These are phyloP conservation scores for Chionomys nivalis DNA, from an alignment of 2,113 vertebrate species.

Conservation along the genomic window DNA sequence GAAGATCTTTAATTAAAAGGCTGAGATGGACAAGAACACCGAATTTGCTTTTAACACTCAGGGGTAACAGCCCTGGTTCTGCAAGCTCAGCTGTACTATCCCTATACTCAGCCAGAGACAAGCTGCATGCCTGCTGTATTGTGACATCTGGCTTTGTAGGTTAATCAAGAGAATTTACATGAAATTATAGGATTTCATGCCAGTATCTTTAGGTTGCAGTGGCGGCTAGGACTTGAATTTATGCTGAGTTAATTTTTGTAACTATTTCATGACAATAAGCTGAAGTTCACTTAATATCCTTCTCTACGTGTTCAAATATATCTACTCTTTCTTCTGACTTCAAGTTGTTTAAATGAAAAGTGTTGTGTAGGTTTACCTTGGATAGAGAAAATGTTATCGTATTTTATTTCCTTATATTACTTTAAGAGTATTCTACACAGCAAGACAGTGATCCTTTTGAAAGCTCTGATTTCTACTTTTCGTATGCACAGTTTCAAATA, in stretches of 20 bases:
- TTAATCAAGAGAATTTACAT: conserved; percentile 12
- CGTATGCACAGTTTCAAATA: conserved; percentile 31
- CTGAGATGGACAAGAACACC: not conserved
- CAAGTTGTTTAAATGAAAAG: not conserved
- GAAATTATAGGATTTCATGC: not conserved
- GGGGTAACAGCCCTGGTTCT: not conserved
- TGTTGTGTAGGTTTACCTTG: not conserved
- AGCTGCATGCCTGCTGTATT: not conserved
- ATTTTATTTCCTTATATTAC: not conserved
- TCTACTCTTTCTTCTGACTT: conserved; percentile 2
- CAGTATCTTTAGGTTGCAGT: not conserved
- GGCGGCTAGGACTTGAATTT: not conserved
- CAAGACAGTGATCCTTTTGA: not conserved
- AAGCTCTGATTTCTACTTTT: conserved; percentile 33
- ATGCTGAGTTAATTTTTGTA: not conserved
- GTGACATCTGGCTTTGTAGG: not conserved
- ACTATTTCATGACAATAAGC: not conserved
- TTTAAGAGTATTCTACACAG: conserved; percentile 15
- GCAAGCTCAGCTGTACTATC: not conserved
- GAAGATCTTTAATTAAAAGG: not conserved
- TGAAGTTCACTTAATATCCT: conserved; percentile 17
- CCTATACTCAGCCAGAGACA: not conserved
- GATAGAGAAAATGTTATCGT: not conserved
- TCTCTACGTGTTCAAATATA: not conserved
- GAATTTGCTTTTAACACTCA: not conserved